phyloP scores from a whole-genome alignment of 2,113 vertebrate genomes.

The Heterotis niloticus region DNA sequence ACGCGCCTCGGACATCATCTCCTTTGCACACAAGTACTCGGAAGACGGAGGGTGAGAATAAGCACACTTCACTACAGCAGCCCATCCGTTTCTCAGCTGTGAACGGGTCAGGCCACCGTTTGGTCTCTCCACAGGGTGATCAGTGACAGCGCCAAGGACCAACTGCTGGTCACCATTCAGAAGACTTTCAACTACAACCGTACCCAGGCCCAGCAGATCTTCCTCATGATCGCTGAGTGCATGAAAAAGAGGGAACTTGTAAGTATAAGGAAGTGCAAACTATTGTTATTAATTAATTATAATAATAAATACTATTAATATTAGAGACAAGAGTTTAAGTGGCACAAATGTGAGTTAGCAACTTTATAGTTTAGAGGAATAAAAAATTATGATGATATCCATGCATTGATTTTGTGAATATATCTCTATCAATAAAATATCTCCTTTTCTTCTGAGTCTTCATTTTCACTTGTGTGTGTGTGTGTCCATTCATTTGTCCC shows the following conservation, averaged over 20 bases:
- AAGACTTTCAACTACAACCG: slow-evolving; percentile 95
- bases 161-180: slow-evolving; percentile 92
- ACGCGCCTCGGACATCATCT: slow-evolving; percentile 87
- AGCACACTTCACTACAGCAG: not conserved
- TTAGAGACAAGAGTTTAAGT: no score
- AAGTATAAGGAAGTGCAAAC: slow-evolving; percentile 55
- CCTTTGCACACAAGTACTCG: slow-evolving; percentile 92
- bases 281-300: not conserved
- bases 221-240: slow-evolving; percentile 88
- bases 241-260: slow-evolving; percentile 98
- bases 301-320: not conserved
- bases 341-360: no score
- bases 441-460: slow-evolving; percentile 51
- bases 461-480: slow-evolving; percentile 38
- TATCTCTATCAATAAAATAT: slow-evolving; percentile 56
- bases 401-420: not conserved
- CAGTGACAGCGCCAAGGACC: slow-evolving; percentile 84
- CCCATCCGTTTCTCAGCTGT: not conserved
- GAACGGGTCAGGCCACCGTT: not conserved
- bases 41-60: slow-evolving; percentile 84
- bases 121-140: slow-evolving; percentile 67
- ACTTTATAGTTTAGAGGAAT: no score
- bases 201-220: slow-evolving; percentile 85
- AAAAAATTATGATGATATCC: not conserved
- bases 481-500: slow-evolving; percentile 43